These are phyloP conservation scores for Pseudomyrmex cubaensis DNA, from an alignment of 1,140 invertebrate genomes.

Conservation along the genomic window DNA sequence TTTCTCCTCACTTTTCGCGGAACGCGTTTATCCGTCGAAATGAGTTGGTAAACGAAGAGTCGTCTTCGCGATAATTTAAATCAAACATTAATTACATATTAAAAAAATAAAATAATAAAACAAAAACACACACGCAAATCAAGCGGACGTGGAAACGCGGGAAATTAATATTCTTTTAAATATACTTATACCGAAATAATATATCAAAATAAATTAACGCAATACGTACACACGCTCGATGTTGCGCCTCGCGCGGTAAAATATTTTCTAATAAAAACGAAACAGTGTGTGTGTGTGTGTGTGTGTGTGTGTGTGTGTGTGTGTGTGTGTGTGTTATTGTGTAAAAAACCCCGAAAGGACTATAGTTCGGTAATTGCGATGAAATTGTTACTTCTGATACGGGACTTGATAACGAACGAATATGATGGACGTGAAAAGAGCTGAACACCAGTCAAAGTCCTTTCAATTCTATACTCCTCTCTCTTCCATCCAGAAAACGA, in stretches of 20 bases:
- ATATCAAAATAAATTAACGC: background rate
- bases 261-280: slow-evolving; percentile 24
- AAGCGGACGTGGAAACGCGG: background rate
- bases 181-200: background rate
- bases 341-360: background rate
- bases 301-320: background rate
- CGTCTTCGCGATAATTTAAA: slow-evolving; percentile 5
- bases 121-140: background rate
- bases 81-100: slow-evolving; percentile 3
- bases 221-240: background rate
- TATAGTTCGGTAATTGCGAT: slow-evolving; percentile 48
- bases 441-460: slow-evolving; percentile 34
- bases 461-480: slow-evolving; percentile 31
- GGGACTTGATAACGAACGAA: slow-evolving; percentile 47
- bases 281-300: background rate
- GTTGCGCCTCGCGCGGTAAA: background rate
- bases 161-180: too few relatives aligned
- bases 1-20: background rate
- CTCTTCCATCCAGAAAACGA: slow-evolving; percentile 47
- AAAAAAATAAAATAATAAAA: background rate
- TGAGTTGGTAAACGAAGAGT: background rate
- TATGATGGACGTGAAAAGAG: slow-evolving; percentile 51
- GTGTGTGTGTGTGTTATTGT: background rate
- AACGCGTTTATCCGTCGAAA: background rate
- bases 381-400: slow-evolving; percentile 43